These are phyloP conservation scores for Suricata suricatta DNA, from an alignment of 2,113 vertebrate genomes.

Conservation along the genomic window DNA sequence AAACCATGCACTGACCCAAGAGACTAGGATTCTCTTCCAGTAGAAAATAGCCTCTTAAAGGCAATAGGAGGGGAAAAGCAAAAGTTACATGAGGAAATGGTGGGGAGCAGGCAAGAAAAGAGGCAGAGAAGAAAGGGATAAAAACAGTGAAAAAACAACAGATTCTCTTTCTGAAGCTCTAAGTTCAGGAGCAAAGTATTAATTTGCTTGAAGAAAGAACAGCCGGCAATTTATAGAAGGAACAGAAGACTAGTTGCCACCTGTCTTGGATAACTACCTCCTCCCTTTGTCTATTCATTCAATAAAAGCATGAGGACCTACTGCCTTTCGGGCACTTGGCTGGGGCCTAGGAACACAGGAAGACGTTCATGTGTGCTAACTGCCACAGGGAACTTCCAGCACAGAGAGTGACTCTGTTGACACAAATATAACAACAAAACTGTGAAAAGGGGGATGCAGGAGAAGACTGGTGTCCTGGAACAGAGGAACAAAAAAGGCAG, in stretches of 20 bases:
- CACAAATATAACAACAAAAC: background rate
- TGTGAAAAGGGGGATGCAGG: background rate
- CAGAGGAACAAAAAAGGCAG: background rate
- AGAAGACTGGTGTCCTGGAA: background rate
- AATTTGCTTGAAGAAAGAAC: background rate
- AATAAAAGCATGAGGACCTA: background rate
- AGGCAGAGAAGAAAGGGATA: background rate
- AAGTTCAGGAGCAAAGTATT: background rate
- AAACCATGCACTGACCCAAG: background rate
- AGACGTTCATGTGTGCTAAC: background rate
- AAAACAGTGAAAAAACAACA: background rate
- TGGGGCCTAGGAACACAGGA: background rate
- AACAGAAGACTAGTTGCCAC: background rate
- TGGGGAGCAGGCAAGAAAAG: background rate
- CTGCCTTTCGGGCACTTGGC: background rate
- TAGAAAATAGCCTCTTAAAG: background rate
- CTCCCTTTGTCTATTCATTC: background rate
- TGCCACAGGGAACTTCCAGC: background rate
- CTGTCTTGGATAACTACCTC: background rate
- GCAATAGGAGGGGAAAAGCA: background rate
- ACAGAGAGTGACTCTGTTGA: background rate
- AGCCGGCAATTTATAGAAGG: background rate
- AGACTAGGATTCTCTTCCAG: background rate
- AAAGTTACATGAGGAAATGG: background rate
- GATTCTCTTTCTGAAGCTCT: background rate